phyloP scores from a whole-genome alignment of 2,113 vertebrate genomes.

The Sinocyclocheilus anshuiensis region DNA sequence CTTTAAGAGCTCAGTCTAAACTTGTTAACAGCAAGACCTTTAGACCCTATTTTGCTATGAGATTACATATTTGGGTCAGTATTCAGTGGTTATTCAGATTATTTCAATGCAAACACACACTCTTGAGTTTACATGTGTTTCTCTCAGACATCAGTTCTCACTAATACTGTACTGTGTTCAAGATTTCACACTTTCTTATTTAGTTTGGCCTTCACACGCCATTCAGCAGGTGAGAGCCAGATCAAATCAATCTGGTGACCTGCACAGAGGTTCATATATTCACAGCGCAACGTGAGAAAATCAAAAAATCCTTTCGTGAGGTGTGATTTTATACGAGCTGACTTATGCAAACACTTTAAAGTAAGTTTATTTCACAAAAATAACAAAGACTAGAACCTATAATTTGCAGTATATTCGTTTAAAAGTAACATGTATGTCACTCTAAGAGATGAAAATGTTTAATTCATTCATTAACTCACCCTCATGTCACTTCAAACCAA shows the following conservation, averaged over 20 bases:
- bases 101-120: neutral
- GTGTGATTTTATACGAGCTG: neutral
- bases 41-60: no score
- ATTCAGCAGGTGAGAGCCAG: neutral
- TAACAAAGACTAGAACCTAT: neutral
- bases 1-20: no score
- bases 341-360: neutral
- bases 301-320: neutral
- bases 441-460: neutral
- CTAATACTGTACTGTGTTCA: neutral
- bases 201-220: conserved; percentile 31
- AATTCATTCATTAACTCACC: neutral
- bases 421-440: neutral
- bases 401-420: neutral
- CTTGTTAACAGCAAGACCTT: no score
- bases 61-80: neutral
- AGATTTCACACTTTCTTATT: conserved; percentile 29
- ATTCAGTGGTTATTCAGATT: neutral
- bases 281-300: neutral
- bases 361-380: neutral
- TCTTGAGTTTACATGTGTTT: neutral
- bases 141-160: neutral
- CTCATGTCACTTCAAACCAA: neutral
- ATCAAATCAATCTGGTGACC: conserved; percentile 19
- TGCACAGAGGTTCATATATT: neutral